Evolutionary conservation across 30 jellyfish, hydroid and myxozoan species (phyloP), one percentile per base, ranked within the genome.

Genomic region (Euphysa ruthae): DNA sequence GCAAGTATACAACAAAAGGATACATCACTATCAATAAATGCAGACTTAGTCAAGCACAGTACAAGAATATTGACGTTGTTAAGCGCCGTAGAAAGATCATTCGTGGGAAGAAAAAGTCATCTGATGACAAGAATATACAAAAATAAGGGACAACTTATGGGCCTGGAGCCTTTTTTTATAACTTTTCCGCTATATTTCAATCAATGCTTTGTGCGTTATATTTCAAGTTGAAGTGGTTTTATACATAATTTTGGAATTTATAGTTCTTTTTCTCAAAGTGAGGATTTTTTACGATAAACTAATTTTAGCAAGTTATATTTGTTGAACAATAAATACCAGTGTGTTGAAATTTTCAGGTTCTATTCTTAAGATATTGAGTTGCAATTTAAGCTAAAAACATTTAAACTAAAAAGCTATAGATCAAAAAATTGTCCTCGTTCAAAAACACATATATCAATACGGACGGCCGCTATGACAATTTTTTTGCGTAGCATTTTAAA

Each of bases 71-170:
- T 38, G 52, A 38, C 52, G n/a, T 8, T 38, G n/a, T n/a, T 38
- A 8, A 38, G n/a, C n/a, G 52, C n/a, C 52, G 52, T 38, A 38
- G 52, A 38, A 38, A 38, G n/a, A 38, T 38, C n/a, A 38, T 38
- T n/a, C n/a, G 52, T n/a, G 52, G 52, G 52, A 38, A 38, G 52
- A 38, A 38, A 38, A 38, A 38, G 52, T 38, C 52, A 38, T 38
- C n/a, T 38, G 52, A 38, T 38, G 52, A 38, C n/a, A 38, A 38
- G n/a, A 38, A n/a, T 38, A 38, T 38, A 8, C 52, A 38, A 38
- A 38, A 38, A 38, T 12, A 38, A 38, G 12, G 52, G 52, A 8
- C 14, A n/a, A 38, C 52, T 38, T 38, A 38, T 38, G 52, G n/a
- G 52, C n/a, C 12, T 38, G n/a, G 52, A 38, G 52, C 52, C n/a